These are phyloP conservation scores for Galeopterus variegatus DNA, from an alignment of 2,113 vertebrate species.

Conservation along the genomic window DNA sequence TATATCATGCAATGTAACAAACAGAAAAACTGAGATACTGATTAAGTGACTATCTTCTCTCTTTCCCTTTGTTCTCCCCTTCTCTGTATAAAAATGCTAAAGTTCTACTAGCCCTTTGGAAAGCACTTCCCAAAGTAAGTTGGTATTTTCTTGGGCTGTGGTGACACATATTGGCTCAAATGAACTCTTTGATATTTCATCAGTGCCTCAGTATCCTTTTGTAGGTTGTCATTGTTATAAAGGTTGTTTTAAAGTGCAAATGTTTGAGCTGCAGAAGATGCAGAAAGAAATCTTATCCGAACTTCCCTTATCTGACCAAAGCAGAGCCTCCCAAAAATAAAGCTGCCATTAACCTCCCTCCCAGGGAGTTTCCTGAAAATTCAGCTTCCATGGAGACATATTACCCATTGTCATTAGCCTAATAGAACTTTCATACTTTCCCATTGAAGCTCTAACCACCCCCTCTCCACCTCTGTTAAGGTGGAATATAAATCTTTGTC, in stretches of 20 bases:
- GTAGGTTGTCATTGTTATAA: neutral
- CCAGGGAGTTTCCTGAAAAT: neutral
- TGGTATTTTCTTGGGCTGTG: too few relatives aligned
- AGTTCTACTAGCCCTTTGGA: too few relatives aligned
- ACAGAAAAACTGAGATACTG: too few relatives aligned
- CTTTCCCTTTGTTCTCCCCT: too few relatives aligned
- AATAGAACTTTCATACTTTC: neutral
- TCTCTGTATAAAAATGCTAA: too few relatives aligned
- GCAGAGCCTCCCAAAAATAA: neutral
- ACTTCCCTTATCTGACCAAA: neutral
- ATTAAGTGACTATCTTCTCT: too few relatives aligned
- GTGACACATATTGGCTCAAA: too few relatives aligned
- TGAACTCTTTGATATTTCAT: too few relatives aligned
- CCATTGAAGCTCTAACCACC: neutral
- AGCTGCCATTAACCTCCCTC: neutral
- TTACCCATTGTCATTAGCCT: neutral
- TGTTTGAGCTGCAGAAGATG: neutral
- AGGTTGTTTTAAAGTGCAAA: conserved; percentile 54
- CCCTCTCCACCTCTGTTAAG: neutral
- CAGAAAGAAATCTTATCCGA: conserved; percentile 15
- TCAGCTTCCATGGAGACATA: neutral
- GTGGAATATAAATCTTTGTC: neutral
- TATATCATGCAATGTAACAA: too few relatives aligned
- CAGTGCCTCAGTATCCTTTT: too few relatives aligned
- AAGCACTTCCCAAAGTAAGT: too few relatives aligned